Base-by-base conservation (phyloP, 1,140 invertebrate species). In the Cyclargus thomasi region DNA sequence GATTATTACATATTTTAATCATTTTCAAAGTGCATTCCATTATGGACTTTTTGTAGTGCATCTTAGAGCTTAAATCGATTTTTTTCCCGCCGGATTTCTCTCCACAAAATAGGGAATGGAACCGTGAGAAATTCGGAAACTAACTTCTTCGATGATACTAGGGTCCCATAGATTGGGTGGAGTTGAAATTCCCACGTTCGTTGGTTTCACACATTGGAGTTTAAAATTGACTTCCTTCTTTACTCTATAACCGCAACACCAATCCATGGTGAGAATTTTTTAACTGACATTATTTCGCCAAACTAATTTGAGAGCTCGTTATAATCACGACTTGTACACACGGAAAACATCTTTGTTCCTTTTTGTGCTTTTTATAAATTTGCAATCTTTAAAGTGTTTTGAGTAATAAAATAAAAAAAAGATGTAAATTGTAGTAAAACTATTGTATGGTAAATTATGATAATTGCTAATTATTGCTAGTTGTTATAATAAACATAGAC, bases 101-200 rank as follows among this genome's bases (percentile, higher is more conserved):
- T 20, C 55, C 18, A 59, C 21, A 81, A 83, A 84, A 82, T 77
- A 73, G 70, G 78, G 80, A 82, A 70, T 59, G 55, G 55, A 76
- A 90, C 74, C 88, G 88, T 90, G 88, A 90, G 88, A 90, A 90
- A 86, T 88, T 88, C 82, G 82, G 84, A 82, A 86, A 85, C 78
- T 84, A 88, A 88, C 81, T 86, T 88, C 86, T 90, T 88, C 82
- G 74, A 71, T 69, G 53, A 63, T 82, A 90, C 86, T 71, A 90
- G 86, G 88, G 72, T 57, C 6, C n/a, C 77, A 88, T 81, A 69
- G 66, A 17, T 21, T 47, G 55, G 57, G 36, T 75, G 65, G 80
- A 76, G 65, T 47, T 74, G 17, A 62, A 22, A 59, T 82, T 82
- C 82, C 76, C 80, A 82, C 78, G 82, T 67, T 67, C 23, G 62